Conservation (phyloP, 1,140 invertebrate species). For the Periplaneta americana region DNA sequence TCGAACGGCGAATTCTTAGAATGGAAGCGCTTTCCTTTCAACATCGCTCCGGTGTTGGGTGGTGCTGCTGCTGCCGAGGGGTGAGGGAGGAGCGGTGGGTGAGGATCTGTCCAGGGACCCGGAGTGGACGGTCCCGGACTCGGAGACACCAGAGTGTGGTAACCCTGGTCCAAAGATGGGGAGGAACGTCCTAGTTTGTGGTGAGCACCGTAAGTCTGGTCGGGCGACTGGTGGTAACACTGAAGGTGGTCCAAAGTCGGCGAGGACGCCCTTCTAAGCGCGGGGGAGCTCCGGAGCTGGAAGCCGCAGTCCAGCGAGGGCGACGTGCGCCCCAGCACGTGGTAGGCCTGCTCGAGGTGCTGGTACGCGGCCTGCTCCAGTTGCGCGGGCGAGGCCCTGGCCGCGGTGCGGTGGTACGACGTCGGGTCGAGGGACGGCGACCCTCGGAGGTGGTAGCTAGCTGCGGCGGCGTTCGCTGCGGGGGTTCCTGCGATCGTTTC, state of each 20-base stretch:
- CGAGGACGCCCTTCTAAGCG: conserved; percentile 24
- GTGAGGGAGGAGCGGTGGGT: background rate
- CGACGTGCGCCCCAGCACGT: background rate
- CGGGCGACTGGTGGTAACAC: background rate
- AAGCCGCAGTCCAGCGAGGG: background rate
- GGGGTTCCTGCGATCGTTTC: conserved; percentile 11
- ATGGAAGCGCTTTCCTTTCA: conserved; percentile 30
- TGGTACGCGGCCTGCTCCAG: background rate
- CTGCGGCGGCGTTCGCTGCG: conserved; percentile 26
- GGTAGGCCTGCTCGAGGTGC: background rate
- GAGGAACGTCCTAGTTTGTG: conserved; percentile 40
- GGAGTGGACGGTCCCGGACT: conserved; percentile 37
- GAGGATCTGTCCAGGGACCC: conserved; percentile 29
- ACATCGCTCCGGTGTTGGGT: conserved; percentile 10
- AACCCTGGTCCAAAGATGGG: conserved; percentile 65
- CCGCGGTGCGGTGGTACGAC: conserved; percentile 27
- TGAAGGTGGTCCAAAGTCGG: conserved; percentile 22
- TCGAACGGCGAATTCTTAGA: conserved; percentile 35
- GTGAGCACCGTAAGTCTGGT: conserved; percentile 27
- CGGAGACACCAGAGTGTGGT: conserved; percentile 62
- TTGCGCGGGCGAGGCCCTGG: background rate
- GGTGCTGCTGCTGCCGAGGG: background rate
- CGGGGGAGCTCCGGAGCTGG: conserved; percentile 19
- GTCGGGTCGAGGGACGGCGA: conserved; percentile 30
- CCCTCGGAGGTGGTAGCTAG: conserved; percentile 21